phyloP scores from a whole-genome alignment of 2,797 vertebrate genomes.

The Coregonus suidteri region DNA sequence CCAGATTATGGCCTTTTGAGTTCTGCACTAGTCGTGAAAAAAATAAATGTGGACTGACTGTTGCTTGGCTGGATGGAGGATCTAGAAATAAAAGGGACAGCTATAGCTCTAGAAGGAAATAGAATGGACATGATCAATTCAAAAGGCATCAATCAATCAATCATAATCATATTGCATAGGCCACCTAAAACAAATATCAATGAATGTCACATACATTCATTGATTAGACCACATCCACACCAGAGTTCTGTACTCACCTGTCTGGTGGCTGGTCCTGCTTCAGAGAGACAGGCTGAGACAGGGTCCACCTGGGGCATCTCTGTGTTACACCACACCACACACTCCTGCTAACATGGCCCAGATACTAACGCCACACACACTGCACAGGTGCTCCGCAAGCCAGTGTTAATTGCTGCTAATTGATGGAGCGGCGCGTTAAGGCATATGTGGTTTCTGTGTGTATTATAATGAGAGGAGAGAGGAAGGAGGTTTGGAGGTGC shows the following conservation, averaged over 20 bases:
- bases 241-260: neutral
- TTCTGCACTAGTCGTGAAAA: constrained; percentile 18
- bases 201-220: neutral
- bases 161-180: neutral
- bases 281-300: constrained; percentile 8
- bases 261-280: constrained; percentile 6
- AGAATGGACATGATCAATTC: neutral
- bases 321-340: constrained; percentile 52
- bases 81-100: neutral
- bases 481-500: neutral
- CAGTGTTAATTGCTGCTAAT: constrained; percentile 84
- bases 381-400: constrained; percentile 71
- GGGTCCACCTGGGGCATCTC: constrained; percentile 28
- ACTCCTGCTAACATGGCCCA: constrained; percentile 65
- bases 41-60: neutral
- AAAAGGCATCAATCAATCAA: neutral
- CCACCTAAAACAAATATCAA: neutral
- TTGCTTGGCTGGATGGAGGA: neutral
- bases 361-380: constrained; percentile 65
- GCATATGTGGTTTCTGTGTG: constrained; percentile 51
- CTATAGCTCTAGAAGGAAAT: neutral
- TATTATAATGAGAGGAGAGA: constrained; percentile 16
- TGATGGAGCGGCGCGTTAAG: constrained; percentile 73
- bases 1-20: constrained; percentile 36
- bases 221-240: neutral